Base-by-base conservation (phyloP, 1,140 invertebrate genomes). In the Zaprionus ornatus region DNA sequence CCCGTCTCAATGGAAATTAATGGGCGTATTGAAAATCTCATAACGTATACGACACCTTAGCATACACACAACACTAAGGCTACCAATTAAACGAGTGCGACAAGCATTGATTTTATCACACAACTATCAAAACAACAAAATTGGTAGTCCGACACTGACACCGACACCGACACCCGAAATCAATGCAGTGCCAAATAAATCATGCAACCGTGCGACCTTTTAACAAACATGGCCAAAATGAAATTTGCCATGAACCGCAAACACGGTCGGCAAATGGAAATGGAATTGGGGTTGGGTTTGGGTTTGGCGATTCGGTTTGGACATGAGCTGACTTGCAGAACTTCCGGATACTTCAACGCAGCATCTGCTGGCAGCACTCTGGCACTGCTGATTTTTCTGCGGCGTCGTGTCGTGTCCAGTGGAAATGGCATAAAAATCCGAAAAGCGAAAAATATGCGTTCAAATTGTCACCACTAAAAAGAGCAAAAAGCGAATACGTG, bases 131-230 rank as follows among this genome's bases (percentile, higher is more conserved):
- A 45, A 61, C 19, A 29, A 48, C 42, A 42, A 67, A 63, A 48
- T 40, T 37, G 21, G 55, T 76, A 65, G n/a, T n/a, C n/a, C n/a
- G n/a, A n/a, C n/a, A n/a, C n/a, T n/a, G n/a, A n/a, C n/a, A n/a
- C n/a, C n/a, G n/a, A 68, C 57, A n/a, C 19, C 70, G 35, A 50
- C 48, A 48, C 32, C 35, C 52, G 70, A 88, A 83, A 83, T 83
- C 83, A 83, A 88, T 88, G 84, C 83, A 73, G 69, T 40, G 52
- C 77, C 77, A 79, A 87, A 87, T 87, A 87, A 87, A 88, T 87
- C 85, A 84, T 80, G 61, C 35, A 78, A 70, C 61, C 77, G 56
- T 68, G 74, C 55, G 74, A 80, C 65, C 70, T 80, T 88, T 90
- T 80, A 80, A 80, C 74, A 87, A 80, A 74, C 70, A 55, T 57